Evolutionary conservation across 2,888 invertebrate genomes (phyloP).

Genomic region (Phengaris alcon): DNA sequence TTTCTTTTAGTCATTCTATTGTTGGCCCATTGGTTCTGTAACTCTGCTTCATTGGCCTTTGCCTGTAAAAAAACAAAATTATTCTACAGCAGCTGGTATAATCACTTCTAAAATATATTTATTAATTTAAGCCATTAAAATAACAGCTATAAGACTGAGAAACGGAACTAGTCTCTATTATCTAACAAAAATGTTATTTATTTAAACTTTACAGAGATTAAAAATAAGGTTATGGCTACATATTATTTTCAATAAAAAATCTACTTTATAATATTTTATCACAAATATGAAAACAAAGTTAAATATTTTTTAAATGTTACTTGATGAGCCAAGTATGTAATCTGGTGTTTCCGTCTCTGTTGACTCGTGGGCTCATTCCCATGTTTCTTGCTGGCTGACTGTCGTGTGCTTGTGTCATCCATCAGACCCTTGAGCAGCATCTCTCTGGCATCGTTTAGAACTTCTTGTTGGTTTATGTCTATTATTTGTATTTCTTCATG

Average conservation of each 20-base stretch:
- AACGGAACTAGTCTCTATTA: too few relatives aligned
- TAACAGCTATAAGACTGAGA: too few relatives aligned
- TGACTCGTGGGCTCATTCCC: slow-evolving; percentile 82
- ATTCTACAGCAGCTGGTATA: not conserved
- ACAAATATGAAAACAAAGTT: too few relatives aligned
- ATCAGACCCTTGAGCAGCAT: slow-evolving; percentile 90
- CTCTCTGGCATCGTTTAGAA: slow-evolving; percentile 87
- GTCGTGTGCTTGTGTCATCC: slow-evolving; percentile 81
- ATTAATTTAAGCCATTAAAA: too few relatives aligned
- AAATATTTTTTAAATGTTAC: slow-evolving; percentile 49
- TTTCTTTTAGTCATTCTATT: slow-evolving; percentile 90
- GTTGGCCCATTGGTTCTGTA: slow-evolving; percentile 96
- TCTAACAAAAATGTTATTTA: too few relatives aligned
- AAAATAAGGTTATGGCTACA: too few relatives aligned
- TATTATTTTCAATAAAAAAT: too few relatives aligned
- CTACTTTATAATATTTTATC: too few relatives aligned
- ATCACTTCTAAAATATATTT: too few relatives aligned
- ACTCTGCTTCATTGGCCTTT: slow-evolving; percentile 94
- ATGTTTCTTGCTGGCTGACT: slow-evolving; percentile 75
- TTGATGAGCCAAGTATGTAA: slow-evolving; percentile 94
- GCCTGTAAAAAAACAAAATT: slow-evolving; percentile 81
- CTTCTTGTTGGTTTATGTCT: slow-evolving; percentile 89
- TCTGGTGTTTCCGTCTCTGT: slow-evolving; percentile 94
- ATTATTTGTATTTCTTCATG: slow-evolving; percentile 86
- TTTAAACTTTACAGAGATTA: too few relatives aligned